Percentiles rank a stretch among this genome's conserved stretches.
phyloP scores from a whole-genome alignment of 2,797 vertebrate genomes.

The Threskiornis aethiopicus region DNA sequence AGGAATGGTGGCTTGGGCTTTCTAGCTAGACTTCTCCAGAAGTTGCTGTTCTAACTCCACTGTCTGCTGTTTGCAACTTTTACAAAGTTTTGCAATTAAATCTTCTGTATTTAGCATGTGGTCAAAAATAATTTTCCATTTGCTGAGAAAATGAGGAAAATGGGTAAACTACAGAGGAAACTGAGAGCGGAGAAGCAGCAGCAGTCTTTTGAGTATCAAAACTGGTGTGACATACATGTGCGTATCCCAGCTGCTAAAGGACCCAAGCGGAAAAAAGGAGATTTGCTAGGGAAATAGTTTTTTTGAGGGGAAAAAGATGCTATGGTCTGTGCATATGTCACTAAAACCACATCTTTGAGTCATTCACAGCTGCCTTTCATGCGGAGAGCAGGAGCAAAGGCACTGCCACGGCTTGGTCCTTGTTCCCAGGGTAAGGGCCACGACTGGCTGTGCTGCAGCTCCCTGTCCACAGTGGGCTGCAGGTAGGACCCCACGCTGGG shows the following conservation, averaged over 20 bases:
- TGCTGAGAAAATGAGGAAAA: neutral
- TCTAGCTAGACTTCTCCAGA: neutral
- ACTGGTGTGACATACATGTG: neutral
- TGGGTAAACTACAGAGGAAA: neutral
- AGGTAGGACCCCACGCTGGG: neutral
- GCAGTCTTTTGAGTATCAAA: neutral
- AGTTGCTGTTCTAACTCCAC: neutral
- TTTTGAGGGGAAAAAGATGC: neutral
- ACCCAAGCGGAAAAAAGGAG: neutral
- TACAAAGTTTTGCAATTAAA: neutral
- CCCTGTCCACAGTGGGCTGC: rapidly evolving
- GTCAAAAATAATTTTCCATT: neutral
- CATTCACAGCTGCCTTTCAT: neutral
- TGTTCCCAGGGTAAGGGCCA: neutral
- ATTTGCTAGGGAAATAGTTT: neutral
- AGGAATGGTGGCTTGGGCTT: neutral
- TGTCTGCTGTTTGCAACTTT: neutral
- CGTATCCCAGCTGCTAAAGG: neutral
- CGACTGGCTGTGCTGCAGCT: neutral
- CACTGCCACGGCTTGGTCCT: neutral
- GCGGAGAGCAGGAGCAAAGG: neutral
- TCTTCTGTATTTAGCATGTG: neutral
- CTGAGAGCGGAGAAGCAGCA: neutral
- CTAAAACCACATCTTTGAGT: neutral
- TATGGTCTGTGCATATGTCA: neutral